Evolutionary conservation across 2,797 vertebrate genomes (phyloP).

Genomic region (Gallinago nigripennis): DNA sequence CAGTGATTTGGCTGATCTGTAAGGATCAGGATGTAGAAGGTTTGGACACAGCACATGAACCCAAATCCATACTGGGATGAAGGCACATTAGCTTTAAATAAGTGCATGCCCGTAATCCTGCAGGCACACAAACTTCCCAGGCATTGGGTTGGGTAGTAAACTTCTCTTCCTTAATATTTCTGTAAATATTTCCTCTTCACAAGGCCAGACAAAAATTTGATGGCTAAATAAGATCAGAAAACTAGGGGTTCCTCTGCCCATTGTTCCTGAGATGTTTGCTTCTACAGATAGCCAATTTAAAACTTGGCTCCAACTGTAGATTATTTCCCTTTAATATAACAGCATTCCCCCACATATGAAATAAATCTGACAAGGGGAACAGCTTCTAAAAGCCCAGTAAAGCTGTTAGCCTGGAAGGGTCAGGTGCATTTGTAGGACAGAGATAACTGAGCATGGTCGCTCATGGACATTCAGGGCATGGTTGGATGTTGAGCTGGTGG

Average conservation of each 20-base stretch:
- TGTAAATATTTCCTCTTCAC: not conserved
- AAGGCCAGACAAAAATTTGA: not conserved
- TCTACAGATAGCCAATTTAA: not conserved
- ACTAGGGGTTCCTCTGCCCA: not conserved
- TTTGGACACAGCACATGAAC: fast-evolving
- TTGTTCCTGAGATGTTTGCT: not conserved
- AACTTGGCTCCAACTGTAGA: not conserved
- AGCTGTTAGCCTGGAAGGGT: not conserved
- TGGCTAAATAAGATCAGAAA: not conserved
- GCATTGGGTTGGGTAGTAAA: not conserved
- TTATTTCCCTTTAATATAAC: not conserved
- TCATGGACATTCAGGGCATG: not conserved
- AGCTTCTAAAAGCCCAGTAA: not conserved
- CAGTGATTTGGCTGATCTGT: not conserved
- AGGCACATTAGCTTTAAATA: not conserved
- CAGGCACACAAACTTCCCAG: not conserved
- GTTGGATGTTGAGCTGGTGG: not conserved
- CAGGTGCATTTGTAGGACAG: not conserved
- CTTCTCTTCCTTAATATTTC: not conserved
- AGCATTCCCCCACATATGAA: not conserved
- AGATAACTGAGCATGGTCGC: fast-evolving
- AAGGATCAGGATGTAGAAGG: fast-evolving
- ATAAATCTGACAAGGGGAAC: not conserved
- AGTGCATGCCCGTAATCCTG: not conserved
- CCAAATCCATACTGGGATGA: not conserved